A percentile compares a stretch with the other conserved stretches of the same genome.
Conservation (phyloP, 35 echinoderm and acorn worm genomes). For the Anneissia japonica region DNA sequence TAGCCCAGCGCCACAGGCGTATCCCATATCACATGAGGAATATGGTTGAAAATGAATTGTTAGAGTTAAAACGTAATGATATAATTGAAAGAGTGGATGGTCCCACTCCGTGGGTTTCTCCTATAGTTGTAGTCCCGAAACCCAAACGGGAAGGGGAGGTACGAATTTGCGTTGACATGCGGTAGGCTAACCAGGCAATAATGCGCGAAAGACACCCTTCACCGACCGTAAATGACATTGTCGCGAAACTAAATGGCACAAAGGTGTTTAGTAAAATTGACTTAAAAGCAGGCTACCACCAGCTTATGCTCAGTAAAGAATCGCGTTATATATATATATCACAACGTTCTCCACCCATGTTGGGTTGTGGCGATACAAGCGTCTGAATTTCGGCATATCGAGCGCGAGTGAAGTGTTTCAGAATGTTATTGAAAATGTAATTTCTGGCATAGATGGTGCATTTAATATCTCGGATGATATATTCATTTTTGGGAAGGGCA, state of each 20-base stretch:
- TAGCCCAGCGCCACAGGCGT: slow-evolving; percentile 29
- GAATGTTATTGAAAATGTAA: slow-evolving; percentile 1
- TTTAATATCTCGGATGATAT: slow-evolving; percentile 67
- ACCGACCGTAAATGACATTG: slow-evolving; percentile 34
- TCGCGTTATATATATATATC: slow-evolving; percentile 21
- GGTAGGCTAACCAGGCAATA: slow-evolving; percentile 40
- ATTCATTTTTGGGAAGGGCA: slow-evolving; percentile 33
- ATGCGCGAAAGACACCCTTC: slow-evolving; percentile 14
- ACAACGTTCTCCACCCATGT: slow-evolving; percentile 44
- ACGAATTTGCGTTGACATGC: slow-evolving; percentile 66
- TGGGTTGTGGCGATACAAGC: slow-evolving; percentile 43
- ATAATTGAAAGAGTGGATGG: slow-evolving; percentile 45
- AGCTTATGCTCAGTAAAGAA: slow-evolving; percentile 10
- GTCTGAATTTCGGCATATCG: slow-evolving; percentile 36
- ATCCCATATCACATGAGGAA: slow-evolving; percentile 58
- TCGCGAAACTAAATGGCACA: slow-evolving; percentile 29
- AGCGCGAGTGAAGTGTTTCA: slow-evolving; percentile 51
- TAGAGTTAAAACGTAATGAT: slow-evolving; percentile 14
- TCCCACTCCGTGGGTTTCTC: slow-evolving; percentile 62
- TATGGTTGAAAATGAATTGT: slow-evolving; percentile 43
- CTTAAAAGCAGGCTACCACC: slow-evolving; percentile 50
- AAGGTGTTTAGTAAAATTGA: slow-evolving; percentile 48
- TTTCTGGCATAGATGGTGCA: slow-evolving; percentile 21
- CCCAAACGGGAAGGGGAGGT: neutral
- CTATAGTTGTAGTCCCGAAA: slow-evolving; percentile 57